phyloP scores from a whole-genome alignment of 2,888 invertebrate genomes.

The Mechanitis messenoides region DNA sequence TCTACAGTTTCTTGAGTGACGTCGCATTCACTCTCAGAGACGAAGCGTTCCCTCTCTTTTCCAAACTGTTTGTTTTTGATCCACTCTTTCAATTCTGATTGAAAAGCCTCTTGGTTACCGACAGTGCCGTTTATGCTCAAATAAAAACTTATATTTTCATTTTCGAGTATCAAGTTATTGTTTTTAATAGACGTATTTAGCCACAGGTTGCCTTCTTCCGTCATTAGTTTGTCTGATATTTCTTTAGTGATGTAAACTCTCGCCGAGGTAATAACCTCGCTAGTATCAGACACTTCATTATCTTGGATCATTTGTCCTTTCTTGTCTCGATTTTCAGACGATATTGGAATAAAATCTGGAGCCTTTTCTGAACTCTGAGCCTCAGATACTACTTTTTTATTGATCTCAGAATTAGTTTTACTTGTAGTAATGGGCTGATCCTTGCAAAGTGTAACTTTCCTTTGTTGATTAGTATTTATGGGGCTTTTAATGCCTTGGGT shows the following conservation, averaged over 20 bases:
- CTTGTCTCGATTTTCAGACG: constrained; percentile 55
- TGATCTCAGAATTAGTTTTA: constrained; percentile 24
- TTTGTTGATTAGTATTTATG: constrained; percentile 27
- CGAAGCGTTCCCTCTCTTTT: constrained; percentile 16
- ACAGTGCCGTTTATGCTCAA: constrained; percentile 70
- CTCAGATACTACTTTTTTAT: constrained; percentile 24
- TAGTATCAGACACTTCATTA: constrained; percentile 67
- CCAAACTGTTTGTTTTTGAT: constrained; percentile 31
- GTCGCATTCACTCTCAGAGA: constrained; percentile 34
- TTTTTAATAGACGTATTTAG: constrained; percentile 49
- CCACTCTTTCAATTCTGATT: constrained; percentile 65
- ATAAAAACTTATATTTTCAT: constrained; percentile 51
- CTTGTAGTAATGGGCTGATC: constrained; percentile 22
- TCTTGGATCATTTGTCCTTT: constrained; percentile 66
- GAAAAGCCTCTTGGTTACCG: constrained; percentile 71
- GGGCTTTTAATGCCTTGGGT: constrained; percentile 33
- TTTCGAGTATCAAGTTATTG: constrained; percentile 55
- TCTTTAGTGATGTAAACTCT: constrained; percentile 71
- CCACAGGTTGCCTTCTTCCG: constrained; percentile 66
- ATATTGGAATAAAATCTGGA: constrained; percentile 49
- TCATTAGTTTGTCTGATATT: constrained; percentile 63
- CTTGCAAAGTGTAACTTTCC: constrained; percentile 36
- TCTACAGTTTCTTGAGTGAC: constrained; percentile 19
- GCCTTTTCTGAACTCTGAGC: constrained; percentile 38
- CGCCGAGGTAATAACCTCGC: constrained; percentile 58